These are phyloP conservation scores for Ophthalmolycus amberensis DNA, from an alignment of 2,113 vertebrate genomes.

Conservation along the genomic window DNA sequence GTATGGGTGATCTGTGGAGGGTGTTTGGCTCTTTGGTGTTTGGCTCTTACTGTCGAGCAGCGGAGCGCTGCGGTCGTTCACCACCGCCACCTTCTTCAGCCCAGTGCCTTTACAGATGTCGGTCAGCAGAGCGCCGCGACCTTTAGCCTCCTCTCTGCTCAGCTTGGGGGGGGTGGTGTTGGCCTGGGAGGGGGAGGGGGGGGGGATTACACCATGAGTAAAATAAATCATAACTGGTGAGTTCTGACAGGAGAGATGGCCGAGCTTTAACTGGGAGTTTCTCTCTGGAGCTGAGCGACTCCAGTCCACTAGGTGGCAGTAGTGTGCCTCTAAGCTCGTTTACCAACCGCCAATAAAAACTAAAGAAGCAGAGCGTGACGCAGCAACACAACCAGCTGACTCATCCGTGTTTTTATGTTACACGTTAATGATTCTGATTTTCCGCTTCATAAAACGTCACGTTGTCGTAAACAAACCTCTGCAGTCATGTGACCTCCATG, in stretches of 20 bases:
- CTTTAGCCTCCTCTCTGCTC: conserved; percentile 87
- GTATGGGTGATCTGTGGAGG: conserved; percentile 74
- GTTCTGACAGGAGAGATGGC: background rate
- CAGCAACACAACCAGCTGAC: too few species aligned
- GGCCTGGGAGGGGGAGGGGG: conserved; percentile 77
- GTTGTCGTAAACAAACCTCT: too few species aligned
- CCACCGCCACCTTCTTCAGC: conserved; percentile 88
- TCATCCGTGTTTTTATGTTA: too few species aligned
- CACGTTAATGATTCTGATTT: too few species aligned
- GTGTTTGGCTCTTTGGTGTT: conserved; percentile 60
- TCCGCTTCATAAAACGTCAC: too few species aligned
- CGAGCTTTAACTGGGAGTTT: background rate
- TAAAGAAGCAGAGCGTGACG: background rate
- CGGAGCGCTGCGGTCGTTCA: conserved; percentile 92
- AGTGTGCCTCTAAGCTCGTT: background rate
- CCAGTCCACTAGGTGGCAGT: background rate
- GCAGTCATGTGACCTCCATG: too few species aligned
- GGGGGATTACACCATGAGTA: background rate
- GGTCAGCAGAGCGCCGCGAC: conserved; percentile 88
- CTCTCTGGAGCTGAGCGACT: too few species aligned
- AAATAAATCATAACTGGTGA: background rate
- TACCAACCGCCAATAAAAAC: background rate
- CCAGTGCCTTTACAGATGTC: conserved; percentile 92
- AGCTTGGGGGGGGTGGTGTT: conserved; percentile 87
- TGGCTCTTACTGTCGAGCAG: conserved; percentile 89